phyloP scores from a whole-genome alignment of 1,140 invertebrate species.

The Chymomyza costata region DNA sequence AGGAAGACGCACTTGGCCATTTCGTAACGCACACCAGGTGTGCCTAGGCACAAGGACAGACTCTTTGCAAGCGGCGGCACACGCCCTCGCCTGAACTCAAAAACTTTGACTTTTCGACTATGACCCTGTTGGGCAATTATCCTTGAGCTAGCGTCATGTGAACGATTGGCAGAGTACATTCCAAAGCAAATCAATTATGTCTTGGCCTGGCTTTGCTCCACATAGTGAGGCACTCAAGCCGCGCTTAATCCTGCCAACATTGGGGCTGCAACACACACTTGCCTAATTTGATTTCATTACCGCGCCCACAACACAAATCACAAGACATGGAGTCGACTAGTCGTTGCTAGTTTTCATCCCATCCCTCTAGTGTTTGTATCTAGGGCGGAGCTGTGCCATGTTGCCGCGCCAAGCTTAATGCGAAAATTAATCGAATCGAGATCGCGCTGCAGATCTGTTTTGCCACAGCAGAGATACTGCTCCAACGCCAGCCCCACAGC shows the following conservation, averaged over 20 bases:
- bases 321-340: background rate
- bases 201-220: constrained; percentile 6
- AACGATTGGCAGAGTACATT: constrained; percentile 6
- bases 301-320: constrained; percentile 63
- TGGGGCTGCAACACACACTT: constrained; percentile 43
- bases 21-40: constrained; percentile 23
- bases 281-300: constrained; percentile 75
- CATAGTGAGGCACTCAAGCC: background rate
- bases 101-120: background rate
- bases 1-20: too few species aligned
- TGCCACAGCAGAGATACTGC: too few species aligned
- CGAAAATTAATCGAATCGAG: constrained; percentile 75
- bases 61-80: background rate
- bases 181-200: constrained; percentile 52
- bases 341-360: background rate
- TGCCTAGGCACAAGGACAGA: constrained; percentile 14
- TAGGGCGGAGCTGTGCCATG: constrained; percentile 51
- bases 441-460: constrained; percentile 31
- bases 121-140: constrained; percentile 40
- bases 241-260: background rate
- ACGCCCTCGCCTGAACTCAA: background rate
- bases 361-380: background rate
- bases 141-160: constrained; percentile 42
- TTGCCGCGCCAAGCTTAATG: constrained; percentile 51
- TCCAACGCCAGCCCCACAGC: constrained; percentile 19